Conservation (phyloP, 1,140 invertebrate species). For the Drosophila melanogaster region DNA sequence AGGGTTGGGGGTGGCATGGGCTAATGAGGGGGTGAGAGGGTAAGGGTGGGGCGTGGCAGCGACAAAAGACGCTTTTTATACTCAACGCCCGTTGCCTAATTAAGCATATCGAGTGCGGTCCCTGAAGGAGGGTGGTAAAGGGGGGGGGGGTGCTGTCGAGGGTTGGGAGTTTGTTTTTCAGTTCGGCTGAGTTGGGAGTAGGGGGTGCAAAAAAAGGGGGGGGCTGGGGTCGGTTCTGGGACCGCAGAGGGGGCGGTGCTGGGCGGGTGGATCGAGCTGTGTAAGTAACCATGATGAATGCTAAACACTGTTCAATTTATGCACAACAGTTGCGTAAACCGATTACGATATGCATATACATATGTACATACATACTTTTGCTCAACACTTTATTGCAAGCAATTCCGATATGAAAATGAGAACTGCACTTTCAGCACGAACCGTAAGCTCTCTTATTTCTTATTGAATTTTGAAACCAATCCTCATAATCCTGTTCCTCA, state of each 20-base stretch:
- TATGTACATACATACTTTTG: not conserved
- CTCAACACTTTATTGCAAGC: slow-evolving; percentile 21
- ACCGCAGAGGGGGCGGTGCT: not conserved
- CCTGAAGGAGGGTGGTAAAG: slow-evolving; percentile 4
- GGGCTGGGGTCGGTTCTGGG: not conserved
- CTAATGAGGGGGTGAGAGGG: slow-evolving; percentile 1
- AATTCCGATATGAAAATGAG: slow-evolving; percentile 34
- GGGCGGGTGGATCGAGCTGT: not conserved
- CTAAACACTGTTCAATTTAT: not conserved
- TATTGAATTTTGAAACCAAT: too few species aligned
- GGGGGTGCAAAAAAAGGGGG: slow-evolving; percentile 1
- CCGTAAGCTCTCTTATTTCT: too few species aligned
- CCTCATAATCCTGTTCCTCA: too few species aligned
- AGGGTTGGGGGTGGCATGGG: not conserved
- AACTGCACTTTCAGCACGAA: slow-evolving; percentile 29
- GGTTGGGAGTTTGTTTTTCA: not conserved
- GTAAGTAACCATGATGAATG: slow-evolving; percentile 9
- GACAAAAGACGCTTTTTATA: slow-evolving; percentile 79
- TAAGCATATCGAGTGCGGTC: slow-evolving; percentile 66
- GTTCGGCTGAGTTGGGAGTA: not conserved
- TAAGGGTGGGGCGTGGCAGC: slow-evolving; percentile 64
- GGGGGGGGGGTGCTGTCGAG: not conserved
- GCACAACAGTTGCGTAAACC: slow-evolving; percentile 13
- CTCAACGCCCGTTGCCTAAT: slow-evolving; percentile 75
- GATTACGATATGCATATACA: slow-evolving; percentile 1